Base-by-base conservation (phyloP, 2,888 invertebrate species). In the Labia minor region DNA sequence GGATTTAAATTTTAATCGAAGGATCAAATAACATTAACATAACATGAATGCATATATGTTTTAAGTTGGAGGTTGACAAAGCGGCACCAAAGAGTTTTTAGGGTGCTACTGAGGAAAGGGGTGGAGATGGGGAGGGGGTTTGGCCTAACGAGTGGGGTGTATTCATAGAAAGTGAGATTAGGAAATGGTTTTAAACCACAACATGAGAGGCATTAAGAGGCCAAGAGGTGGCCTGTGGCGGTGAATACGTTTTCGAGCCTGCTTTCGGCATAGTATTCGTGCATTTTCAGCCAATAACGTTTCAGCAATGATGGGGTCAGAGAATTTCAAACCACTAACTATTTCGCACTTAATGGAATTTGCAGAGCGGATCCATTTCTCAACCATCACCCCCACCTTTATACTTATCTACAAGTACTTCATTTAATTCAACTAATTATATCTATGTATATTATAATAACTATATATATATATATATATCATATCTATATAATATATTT, bases 181-280 rank as follows among this genome's bases (percentile, higher is more conserved):
- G 49, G 49, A 49, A 49, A 49, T 49, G 49, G 49, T 49, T 49
- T 49, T 49, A 49, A 49, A 49, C 49, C 49, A 49, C 49, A 49
- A 49, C 49, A 49, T 49, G 49, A 49, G 49, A 4, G n/a, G 49
- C 49, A n/a, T 49, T 49, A 49, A 49, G 49, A 49, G 49, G 49
- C 49, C 49, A 49, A 14, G 49, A 49, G 49, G 49, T 49, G 14
- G n/a, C n/a, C 49, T n/a, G 16, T 11, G 49, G 49, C 3, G 49
- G 49, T 14, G 49, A 49, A 49, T 49, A 49, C 49, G 49, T 49
- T 49, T 49, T n/a, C 49, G 6, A 3, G 26, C 26, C 3, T 26
- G 26, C 26, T 26, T 26, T 8, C 26, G 26, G 26, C 4, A 3
- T 8, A 6, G 26, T 26, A 26, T 26, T 26, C 8, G 26, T 26